Evolutionary conservation across 2,888 invertebrate species (phyloP).

Genomic region (Pyrrhia umbra): DNA sequence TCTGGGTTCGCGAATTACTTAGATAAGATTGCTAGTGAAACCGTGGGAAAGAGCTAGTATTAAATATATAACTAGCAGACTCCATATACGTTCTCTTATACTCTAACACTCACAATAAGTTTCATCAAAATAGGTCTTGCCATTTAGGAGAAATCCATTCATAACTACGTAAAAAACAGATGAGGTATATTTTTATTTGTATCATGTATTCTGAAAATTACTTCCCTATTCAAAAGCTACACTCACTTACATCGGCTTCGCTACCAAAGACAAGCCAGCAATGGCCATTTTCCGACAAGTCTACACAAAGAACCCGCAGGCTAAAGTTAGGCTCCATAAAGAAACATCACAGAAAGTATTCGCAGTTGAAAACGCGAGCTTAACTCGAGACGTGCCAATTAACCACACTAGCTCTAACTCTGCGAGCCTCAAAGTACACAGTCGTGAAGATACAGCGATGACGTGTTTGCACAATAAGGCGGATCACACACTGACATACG

Average conservation of each 20-base stretch:
- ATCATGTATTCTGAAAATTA: too few relatives aligned
- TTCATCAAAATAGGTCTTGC: too few relatives aligned
- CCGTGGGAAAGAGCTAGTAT: too few relatives aligned
- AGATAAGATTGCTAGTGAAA: too few relatives aligned
- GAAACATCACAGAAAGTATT: background rate
- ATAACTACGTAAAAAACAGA: too few relatives aligned
- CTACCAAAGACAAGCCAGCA: background rate
- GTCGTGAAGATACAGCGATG: conserved; percentile 44
- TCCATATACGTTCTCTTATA: too few relatives aligned
- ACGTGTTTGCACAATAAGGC: conserved; percentile 50
- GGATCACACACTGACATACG: background rate
- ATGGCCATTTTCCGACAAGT: background rate
- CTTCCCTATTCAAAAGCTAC: background rate
- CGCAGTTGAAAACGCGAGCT: background rate
- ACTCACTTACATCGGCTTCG: too few relatives aligned
- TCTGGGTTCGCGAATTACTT: too few relatives aligned
- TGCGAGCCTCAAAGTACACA: background rate
- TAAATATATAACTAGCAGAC: too few relatives aligned
- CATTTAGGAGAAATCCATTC: too few relatives aligned
- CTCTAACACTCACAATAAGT: too few relatives aligned
- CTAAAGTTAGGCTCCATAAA: background rate
- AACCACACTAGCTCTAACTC: background rate
- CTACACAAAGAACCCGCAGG: background rate
- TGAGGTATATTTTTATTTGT: background rate
- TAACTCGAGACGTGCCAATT: conserved; percentile 13